phyloP scores from a whole-genome alignment of 2,797 vertebrate genomes.

The Buphagus erythrorhynchus region DNA sequence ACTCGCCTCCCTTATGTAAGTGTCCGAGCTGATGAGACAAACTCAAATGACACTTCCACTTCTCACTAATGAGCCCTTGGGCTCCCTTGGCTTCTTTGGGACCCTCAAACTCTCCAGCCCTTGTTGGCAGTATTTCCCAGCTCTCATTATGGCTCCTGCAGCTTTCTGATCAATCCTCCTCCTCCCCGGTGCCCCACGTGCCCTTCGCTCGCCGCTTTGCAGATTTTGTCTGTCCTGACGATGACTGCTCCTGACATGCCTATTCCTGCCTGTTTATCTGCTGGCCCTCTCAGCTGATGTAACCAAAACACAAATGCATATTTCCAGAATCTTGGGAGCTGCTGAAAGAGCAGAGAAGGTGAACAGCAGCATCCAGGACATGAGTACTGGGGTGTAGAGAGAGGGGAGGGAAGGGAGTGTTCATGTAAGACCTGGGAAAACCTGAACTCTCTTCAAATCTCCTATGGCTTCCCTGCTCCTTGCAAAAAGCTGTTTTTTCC shows the following conservation, averaged over 20 bases:
- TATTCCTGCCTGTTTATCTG: conserved; percentile 13
- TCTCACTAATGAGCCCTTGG: background rate
- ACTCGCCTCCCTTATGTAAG: background rate
- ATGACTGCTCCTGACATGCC: conserved; percentile 9
- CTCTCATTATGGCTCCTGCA: background rate
- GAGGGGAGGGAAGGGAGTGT: background rate
- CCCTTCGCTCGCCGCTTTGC: fast-evolving
- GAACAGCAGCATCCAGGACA: background rate
- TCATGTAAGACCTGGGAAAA: background rate
- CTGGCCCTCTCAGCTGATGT: background rate
- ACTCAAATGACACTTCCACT: background rate
- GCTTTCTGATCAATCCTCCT: background rate
- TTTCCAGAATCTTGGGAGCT: background rate
- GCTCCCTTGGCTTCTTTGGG: background rate
- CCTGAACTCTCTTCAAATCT: background rate
- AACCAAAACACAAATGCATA: background rate
- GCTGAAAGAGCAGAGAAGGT: conserved; percentile 12
- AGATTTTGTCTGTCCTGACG: background rate
- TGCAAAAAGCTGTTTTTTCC: background rate
- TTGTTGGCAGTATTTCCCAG: background rate
- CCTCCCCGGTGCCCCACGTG: fast-evolving
- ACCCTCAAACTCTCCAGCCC: background rate
- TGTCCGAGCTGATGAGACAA: background rate
- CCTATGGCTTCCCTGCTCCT: background rate
- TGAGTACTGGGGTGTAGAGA: background rate